Base-by-base conservation (phyloP, 1,140 invertebrate genomes). In the Leptoteleia sp. region DNA sequence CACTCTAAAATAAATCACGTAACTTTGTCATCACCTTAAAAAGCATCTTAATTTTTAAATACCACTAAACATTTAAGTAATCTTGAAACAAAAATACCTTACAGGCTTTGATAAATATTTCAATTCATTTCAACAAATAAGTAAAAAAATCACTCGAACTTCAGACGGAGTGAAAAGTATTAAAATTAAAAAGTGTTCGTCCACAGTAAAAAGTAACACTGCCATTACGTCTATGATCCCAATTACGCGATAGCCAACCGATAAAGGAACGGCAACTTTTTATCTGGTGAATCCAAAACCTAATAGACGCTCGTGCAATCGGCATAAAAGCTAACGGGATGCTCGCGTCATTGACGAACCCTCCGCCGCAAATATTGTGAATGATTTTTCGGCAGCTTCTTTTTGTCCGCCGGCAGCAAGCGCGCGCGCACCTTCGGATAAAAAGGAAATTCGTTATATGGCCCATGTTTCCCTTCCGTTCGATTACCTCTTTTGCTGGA, bases 401-500 rank as follows among this genome's bases (percentile, higher is more conserved):
- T 48, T 48, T 15, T n/a, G 25, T 38, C 8, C n/a, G n/a, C n/a
- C n/a, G n/a, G n/a, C n/a, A n/a, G 48, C 0, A 55, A 16, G 40
- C 40, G 54, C 43, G 67, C n/a, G 19, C 11, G n/a, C n/a, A n/a
- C 19, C 35, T 1, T 9, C 8, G 13, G 52, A 75, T 79, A 64
- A 79, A 79, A 79, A 79, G 65, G 67, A 80, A 72, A 76, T 27
- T 57, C 54, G 27, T 67, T 40, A 61, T 62, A 64, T 40, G 50
- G 61, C 59, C 65, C 65, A 61, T 71, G 71, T 75, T 71, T 80
- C 67, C 62, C 67, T 80, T 80, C 77, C 77, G 38, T 76, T 67
- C 77, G 77, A 80, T 80, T 80, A 68, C 61, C 40, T 80, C 77
- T 61, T 65, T 75, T 65, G 64, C 57, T 52, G 1, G 40, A 62